Evolutionary conservation across 2,888 invertebrate genomes (phyloP).

Genomic region (Pantelozetes paolii): DNA sequence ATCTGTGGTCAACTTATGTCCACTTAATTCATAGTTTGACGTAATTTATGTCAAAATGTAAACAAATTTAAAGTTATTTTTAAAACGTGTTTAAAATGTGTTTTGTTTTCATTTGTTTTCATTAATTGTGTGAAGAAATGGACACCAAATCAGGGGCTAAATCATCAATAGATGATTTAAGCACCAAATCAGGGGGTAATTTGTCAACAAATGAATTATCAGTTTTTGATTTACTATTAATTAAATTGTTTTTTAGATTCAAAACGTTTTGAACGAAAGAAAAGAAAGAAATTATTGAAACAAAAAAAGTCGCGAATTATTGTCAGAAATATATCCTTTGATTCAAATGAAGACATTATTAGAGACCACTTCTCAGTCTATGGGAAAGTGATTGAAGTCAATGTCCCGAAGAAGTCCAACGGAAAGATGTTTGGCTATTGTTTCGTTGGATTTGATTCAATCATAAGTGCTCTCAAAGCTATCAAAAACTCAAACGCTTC

Average conservation of each 20-base stretch:
- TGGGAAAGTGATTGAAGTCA: conserved; percentile 33
- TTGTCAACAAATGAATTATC: too few relatives aligned
- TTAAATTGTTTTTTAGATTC: conserved; percentile 20
- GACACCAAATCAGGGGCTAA: background rate
- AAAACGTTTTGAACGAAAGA: conserved; percentile 27
- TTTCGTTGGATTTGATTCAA: conserved; percentile 28
- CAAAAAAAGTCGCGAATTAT: conserved; percentile 30
- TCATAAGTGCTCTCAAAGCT: conserved; percentile 37
- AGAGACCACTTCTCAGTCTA: conserved; percentile 8
- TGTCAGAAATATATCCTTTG: conserved; percentile 40
- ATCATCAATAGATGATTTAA: background rate
- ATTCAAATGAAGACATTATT: conserved; percentile 26
- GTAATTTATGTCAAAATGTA: too few relatives aligned
- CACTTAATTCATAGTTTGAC: too few relatives aligned
- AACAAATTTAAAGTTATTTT: too few relatives aligned
- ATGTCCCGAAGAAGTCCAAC: conserved; percentile 6
- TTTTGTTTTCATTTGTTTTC: too few relatives aligned
- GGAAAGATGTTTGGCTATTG: conserved; percentile 29
- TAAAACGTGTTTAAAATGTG: too few relatives aligned
- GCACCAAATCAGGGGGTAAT: too few relatives aligned
- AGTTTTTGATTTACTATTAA: too few relatives aligned
- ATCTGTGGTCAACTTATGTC: too few relatives aligned
- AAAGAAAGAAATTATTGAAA: conserved; percentile 19
- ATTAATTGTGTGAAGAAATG: too few relatives aligned
- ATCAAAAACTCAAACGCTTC: conserved; percentile 36